Evolutionary conservation across 2,113 vertebrate species (phyloP), one percentile per base, ranked within the genome.

Genomic region (Ageneiosus marmoratus): DNA sequence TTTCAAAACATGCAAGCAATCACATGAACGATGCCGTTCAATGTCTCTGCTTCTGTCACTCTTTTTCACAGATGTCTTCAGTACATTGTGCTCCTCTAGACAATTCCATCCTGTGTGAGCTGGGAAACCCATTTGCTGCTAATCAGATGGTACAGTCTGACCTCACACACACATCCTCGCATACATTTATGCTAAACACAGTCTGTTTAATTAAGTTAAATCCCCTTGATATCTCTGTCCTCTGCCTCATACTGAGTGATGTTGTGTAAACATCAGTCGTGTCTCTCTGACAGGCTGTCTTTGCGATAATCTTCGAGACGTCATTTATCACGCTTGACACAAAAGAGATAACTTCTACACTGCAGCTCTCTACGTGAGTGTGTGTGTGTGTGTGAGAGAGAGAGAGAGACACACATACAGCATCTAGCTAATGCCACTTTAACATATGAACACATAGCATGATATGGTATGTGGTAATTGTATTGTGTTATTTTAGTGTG

Each of bases 291-390:
- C 91, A 99, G 98, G 91, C 91, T 27, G 92, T 93, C 73, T 85
- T 98, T 84, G 89, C 87, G 76, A 94, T 99, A 78, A 91, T 91
- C 37, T 97, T 98, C 6, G 95, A 98, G 86, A 90, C 91, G 8
- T 90, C 78, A 0, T 90, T 93, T 22, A 95, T 96, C 88, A 91
- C 84, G 9, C 85, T 97, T 88, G 89, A 95, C 84, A 96, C 94
- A 0, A 83, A 84, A 58, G 91, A 96, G 82, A 83, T 98, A 53
- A 18, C 7, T 2, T 78, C 92, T 5, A 85, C 90, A 83, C 88
- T 99, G 80, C 93, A 95, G 73, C 92, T 98, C 24, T 95, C 94
- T 86, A 99, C 98, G 98, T 99, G 91, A 94, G 95, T 92, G 78
- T 75, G 44, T 32, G 16, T 75, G 69, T 50, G 37, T 72, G 73